These are phyloP conservation scores for Amphilophus citrinellus DNA, from an alignment of 2,113 vertebrate species.

Conservation along the genomic window DNA sequence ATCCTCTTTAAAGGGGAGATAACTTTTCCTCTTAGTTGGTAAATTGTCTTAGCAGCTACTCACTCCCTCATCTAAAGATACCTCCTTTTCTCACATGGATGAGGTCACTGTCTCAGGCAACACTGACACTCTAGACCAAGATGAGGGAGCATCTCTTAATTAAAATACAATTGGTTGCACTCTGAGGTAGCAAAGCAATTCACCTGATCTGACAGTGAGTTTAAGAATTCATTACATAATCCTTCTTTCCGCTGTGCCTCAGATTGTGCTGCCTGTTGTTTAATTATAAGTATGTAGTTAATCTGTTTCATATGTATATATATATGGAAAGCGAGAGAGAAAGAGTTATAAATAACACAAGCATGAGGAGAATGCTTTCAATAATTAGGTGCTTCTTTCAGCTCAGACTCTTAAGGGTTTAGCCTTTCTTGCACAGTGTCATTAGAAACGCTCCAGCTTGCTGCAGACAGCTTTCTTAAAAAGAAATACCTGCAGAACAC, in stretches of 20 bases:
- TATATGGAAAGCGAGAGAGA: not conserved
- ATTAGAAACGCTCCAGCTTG: slow-evolving; percentile 43
- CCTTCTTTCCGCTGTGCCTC: slow-evolving; percentile 43
- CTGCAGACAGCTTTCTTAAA: slow-evolving; percentile 57
- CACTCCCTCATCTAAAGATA: slow-evolving; percentile 16
- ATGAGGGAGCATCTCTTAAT: slow-evolving; percentile 82
- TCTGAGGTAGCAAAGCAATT: slow-evolving; percentile 55
- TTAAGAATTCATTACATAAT: slow-evolving; percentile 57
- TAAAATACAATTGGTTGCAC: slow-evolving; percentile 78
- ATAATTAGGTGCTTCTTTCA: slow-evolving; percentile 13
- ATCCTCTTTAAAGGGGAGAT: slow-evolving; percentile 25
- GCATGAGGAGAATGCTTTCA: not conserved
- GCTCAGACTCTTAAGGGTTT: slow-evolving; percentile 38
- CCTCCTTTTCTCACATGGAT: slow-evolving; percentile 47
- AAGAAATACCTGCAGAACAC: slow-evolving; percentile 62
- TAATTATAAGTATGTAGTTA: slow-evolving; percentile 29
- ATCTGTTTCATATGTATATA: not conserved
- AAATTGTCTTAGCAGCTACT: slow-evolving; percentile 30
- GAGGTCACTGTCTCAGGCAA: slow-evolving; percentile 79
- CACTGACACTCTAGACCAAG: slow-evolving; percentile 79
- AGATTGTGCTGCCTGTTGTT: slow-evolving; percentile 38
- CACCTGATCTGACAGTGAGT: slow-evolving; percentile 68
- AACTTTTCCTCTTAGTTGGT: slow-evolving; percentile 38
- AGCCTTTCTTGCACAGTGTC: slow-evolving; percentile 30
- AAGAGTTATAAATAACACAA: slow-evolving; percentile 23